Conservation (phyloP, 2,113 vertebrate genomes). For the Ceuthmochares aereus region DNA sequence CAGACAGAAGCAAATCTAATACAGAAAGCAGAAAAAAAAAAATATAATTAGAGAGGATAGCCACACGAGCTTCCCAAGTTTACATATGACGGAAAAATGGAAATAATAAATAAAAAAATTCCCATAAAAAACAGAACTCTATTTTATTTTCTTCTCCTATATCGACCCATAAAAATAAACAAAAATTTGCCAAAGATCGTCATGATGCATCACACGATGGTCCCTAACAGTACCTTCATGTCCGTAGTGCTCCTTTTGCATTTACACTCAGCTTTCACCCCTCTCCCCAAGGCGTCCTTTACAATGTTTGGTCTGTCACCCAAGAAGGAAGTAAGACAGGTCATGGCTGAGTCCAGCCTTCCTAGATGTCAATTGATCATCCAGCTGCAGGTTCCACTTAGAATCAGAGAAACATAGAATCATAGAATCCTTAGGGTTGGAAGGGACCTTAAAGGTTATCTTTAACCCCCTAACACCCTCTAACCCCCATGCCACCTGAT, state of each 20-base stretch:
- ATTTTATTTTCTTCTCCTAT: neutral
- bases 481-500: too few species aligned
- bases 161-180: neutral
- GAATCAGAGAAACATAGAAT: too few species aligned
- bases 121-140: neutral
- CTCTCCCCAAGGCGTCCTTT: neutral
- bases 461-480: too few species aligned
- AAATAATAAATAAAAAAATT: neutral
- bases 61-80: neutral
- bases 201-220: neutral
- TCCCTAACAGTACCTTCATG: neutral
- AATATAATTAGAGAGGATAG: neutral
- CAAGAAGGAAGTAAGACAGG: neutral
- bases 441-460: too few species aligned
- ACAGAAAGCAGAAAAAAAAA: neutral
- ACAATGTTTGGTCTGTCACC: neutral
- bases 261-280: neutral
- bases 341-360: neutral
- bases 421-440: too few species aligned
- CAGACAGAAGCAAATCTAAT: neutral
- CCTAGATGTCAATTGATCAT: neutral
- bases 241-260: too few species aligned
- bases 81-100: neutral
- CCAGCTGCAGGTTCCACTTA: neutral
- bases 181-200: neutral